Conservation (phyloP, 2,113 vertebrate genomes). For the Platichthys stellatus region DNA sequence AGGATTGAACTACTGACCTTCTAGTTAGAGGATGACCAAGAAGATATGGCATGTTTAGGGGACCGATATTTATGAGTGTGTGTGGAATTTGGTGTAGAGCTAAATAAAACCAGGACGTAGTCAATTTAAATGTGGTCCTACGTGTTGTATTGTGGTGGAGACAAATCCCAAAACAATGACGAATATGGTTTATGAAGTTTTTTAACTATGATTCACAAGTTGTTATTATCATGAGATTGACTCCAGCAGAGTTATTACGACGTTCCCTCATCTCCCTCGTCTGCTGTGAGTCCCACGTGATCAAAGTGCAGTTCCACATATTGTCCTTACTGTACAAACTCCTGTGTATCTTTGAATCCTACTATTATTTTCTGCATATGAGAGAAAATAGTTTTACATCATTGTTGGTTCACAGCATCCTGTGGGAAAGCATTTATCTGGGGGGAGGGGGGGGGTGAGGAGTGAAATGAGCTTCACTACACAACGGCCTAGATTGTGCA, state of each 20-base stretch:
- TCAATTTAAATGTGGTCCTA: no score
- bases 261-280: neutral
- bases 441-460: conserved; percentile 19
- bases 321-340: conserved; percentile 4
- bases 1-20: no score
- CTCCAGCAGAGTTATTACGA: no score
- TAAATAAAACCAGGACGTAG: no score
- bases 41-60: no score
- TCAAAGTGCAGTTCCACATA: neutral
- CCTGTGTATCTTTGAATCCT: neutral
- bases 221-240: neutral
- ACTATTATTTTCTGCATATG: no score
- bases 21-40: no score
- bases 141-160: no score
- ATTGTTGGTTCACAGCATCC: conserved; percentile 53
- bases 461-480: conserved; percentile 38
- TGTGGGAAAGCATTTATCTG: conserved; percentile 48
- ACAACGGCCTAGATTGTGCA: conserved; percentile 43
- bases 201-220: conserved; percentile 1
- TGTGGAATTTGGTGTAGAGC: no score
- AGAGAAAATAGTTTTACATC: conserved; percentile 35
- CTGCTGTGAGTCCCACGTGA: conserved; percentile 17
- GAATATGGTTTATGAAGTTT: neutral
- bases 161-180: no score
- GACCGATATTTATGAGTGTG: no score